Percentiles rank a stretch among this genome's conserved stretches.
phyloP scores from a whole-genome alignment of 92 coral and sea anemone genomes.

The Porites evermanni region DNA sequence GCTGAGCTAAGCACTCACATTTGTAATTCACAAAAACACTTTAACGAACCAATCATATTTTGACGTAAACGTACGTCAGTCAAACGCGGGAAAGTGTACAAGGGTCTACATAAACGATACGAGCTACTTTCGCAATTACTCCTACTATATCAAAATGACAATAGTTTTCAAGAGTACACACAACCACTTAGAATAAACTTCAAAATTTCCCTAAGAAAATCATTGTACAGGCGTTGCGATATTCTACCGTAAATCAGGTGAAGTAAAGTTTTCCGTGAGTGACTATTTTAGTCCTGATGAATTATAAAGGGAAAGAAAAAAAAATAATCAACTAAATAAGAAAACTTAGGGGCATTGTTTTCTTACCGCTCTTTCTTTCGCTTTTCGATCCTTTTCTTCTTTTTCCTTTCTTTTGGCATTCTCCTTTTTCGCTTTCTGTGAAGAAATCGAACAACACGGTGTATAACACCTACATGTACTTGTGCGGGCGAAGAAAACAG shows the following conservation, averaged over 20 bases:
- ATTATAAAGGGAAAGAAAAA: background rate
- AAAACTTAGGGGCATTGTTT: too few species aligned
- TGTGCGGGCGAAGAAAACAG: background rate
- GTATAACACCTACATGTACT: background rate
- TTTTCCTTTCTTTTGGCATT: slow-evolving; percentile 89
- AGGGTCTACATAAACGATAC: background rate
- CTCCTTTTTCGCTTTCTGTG: slow-evolving; percentile 86
- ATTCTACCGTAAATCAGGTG: too few species aligned
- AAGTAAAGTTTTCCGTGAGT: too few species aligned
- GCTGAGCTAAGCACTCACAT: background rate
- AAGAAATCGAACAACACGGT: background rate
- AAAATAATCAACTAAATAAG: background rate
- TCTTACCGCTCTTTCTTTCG: slow-evolving; percentile 97
- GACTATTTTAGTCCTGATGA: too few species aligned
- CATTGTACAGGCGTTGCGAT: too few species aligned
- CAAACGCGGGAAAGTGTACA: background rate
- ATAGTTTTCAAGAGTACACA: too few species aligned
- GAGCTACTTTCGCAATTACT: too few species aligned
- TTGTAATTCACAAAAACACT: background rate
- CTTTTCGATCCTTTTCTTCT: slow-evolving; percentile 93
- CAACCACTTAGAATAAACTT: too few species aligned
- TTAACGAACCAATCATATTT: too few species aligned
- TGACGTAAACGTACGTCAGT: too few species aligned
- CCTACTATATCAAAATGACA: too few species aligned
- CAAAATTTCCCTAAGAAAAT: too few species aligned